A percentile compares a stretch with the other conserved stretches of the same genome.
These are phyloP conservation scores for Deroptyus accipitrinus DNA, from an alignment of 2,113 vertebrate species.

Conservation along the genomic window DNA sequence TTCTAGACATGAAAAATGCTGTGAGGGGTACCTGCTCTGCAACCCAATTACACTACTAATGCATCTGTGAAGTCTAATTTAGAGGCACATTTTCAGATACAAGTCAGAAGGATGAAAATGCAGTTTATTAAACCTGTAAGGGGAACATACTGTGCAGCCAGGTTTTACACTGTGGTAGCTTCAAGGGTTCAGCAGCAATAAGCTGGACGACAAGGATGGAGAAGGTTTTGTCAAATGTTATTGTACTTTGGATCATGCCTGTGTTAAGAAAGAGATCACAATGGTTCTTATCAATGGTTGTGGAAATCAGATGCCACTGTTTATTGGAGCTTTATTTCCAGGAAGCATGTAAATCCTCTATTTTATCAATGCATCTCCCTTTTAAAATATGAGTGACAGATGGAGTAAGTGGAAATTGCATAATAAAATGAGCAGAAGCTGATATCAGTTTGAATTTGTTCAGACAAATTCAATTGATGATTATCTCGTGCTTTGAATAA, in stretches of 20 bases:
- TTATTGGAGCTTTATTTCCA: slow-evolving; percentile 46
- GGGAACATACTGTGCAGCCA: neutral
- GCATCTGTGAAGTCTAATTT: neutral
- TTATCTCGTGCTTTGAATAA: slow-evolving; percentile 25
- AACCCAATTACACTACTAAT: slow-evolving; percentile 1
- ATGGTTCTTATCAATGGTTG: neutral
- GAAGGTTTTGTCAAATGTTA: neutral
- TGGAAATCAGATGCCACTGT: neutral
- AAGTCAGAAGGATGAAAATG: neutral
- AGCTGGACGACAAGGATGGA: neutral
- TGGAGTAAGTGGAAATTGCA: slow-evolving; percentile 16
- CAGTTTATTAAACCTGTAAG: neutral
- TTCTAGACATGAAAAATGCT: neutral
- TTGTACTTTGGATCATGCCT: neutral
- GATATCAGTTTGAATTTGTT: slow-evolving; percentile 23
- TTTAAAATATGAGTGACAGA: slow-evolving; percentile 4
- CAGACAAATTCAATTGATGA: neutral
- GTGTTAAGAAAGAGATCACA: neutral
- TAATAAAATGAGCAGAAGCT: slow-evolving; percentile 35
- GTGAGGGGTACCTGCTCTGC: neutral
- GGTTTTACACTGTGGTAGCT: neutral
- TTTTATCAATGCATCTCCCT: slow-evolving; percentile 37
- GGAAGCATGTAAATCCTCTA: slow-evolving; percentile 14
- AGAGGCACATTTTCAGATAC: neutral
- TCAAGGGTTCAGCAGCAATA: neutral